A percentile compares a stretch with the other conserved stretches of the same genome.
Conservation (phyloP, 2,113 vertebrate genomes). For the Anarhynchus alexandrinus region DNA sequence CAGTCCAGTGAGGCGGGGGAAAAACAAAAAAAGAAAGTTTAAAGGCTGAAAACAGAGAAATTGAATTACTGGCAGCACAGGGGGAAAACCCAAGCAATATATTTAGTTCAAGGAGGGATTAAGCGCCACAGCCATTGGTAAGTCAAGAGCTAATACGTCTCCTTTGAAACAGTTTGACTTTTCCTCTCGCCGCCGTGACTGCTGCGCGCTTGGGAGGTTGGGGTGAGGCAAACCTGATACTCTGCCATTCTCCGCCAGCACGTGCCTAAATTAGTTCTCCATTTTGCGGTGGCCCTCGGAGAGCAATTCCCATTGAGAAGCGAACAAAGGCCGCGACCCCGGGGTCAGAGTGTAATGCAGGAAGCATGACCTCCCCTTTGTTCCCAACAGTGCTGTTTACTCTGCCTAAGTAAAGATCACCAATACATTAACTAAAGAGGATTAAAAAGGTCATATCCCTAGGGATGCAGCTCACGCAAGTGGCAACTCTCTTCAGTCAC, state of each 20-base stretch:
- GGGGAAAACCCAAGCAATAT: not conserved
- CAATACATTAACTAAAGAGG: slow-evolving; percentile 90
- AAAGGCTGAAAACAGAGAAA: not conserved
- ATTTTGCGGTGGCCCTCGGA: slow-evolving; percentile 84
- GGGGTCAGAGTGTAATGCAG: slow-evolving; percentile 86
- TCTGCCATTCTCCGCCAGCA: slow-evolving; percentile 70
- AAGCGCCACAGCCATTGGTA: not conserved
- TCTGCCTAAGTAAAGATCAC: slow-evolving; percentile 93
- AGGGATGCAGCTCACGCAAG: slow-evolving; percentile 78
- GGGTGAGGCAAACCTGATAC: slow-evolving; percentile 47
- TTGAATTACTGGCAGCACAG: not conserved
- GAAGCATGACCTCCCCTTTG: slow-evolving; percentile 83
- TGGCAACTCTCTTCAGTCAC: slow-evolving; percentile 66
- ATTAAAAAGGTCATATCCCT: slow-evolving; percentile 86
- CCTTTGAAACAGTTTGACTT: not conserved
- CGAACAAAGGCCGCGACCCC: slow-evolving; percentile 87
- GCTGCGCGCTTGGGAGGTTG: not conserved
- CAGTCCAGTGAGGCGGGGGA: not conserved
- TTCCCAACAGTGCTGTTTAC: slow-evolving; percentile 84
- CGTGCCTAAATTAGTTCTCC: slow-evolving; percentile 90
- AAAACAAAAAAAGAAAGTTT: no score
- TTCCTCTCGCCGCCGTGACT: not conserved
- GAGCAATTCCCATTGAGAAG: slow-evolving; percentile 83
- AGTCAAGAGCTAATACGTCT: not conserved
- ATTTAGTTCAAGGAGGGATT: not conserved